Base-by-base conservation (phyloP, 2,888 invertebrate genomes). In the Autographa pulchrina region DNA sequence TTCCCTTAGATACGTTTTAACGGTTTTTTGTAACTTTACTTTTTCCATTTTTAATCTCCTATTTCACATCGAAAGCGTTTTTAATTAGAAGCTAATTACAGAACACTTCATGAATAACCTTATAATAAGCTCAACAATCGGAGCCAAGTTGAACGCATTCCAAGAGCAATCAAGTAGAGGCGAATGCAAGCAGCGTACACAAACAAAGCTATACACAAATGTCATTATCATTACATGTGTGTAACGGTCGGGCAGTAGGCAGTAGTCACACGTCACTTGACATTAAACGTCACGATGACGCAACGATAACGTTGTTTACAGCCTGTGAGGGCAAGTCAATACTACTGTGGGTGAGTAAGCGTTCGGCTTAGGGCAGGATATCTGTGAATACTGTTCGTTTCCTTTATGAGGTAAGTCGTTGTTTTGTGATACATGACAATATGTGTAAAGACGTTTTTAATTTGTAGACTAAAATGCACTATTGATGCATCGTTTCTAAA, bases 241-340 rank as follows among this genome's bases (percentile, higher is more conserved):
- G 69, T 70, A 48, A 62, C 61, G 18, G 75, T 62, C 65, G 65
- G 58, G 62, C 35, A 71, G 41, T 64, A 66, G 58, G 65, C 35
- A 71, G 41, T 64, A 66, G 70, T 79, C 73, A 75, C 79, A 75
- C 77, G 84, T 86, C 87, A 88, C 66, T 78, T 81, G 78, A 76
- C 82, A 79, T 77, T 85, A 80, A 85, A 85, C 85, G 84, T 85
- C 85, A 83, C 68, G 77, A 75, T 81, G 81, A 81, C 80, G 82
- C 75, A 68, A 80, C 75, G 88, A 89, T 90, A 89, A 86, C 85
- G 85, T 86, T 86, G 89, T 88, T 89, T 89, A 89, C 86, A 72
- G 80, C 74, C 79, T 75, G 68, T 70, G 78, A 76, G 72, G 75
- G 81, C 71, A 72, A 76, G 72, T 79, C 76, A 81, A 81, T 81